These are phyloP conservation scores for Pristionchus japonicus DNA, from an alignment of 2,888 invertebrate genomes.

Conservation along the genomic window DNA sequence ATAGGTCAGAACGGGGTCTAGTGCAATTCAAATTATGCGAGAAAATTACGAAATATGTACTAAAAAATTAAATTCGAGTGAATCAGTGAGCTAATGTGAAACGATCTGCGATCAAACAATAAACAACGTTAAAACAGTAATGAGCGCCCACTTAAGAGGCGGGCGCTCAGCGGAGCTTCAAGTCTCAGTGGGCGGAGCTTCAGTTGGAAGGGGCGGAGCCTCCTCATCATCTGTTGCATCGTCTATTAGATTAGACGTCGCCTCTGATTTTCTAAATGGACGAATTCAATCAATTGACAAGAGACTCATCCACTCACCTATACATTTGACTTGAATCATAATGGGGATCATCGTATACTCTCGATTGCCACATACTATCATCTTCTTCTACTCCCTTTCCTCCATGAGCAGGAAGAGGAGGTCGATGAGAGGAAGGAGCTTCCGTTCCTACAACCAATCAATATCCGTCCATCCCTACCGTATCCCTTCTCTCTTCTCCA, in stretches of 20 bases:
- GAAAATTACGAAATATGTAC: not conserved
- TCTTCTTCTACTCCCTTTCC: not conserved
- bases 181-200: slow-evolving; percentile 35
- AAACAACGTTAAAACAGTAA: slow-evolving; percentile 6
- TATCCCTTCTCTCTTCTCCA: not conserved
- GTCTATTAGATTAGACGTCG: slow-evolving; percentile 8
- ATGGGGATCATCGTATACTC: slow-evolving; percentile 42
- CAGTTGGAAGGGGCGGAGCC: slow-evolving; percentile 42
- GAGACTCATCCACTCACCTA: not conserved
- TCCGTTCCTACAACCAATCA: not conserved
- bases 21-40: slow-evolving; percentile 17
- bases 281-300: not conserved
- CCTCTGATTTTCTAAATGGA: slow-evolving; percentile 39
- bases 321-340: slow-evolving; percentile 26
- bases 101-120: slow-evolving; percentile 30
- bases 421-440: not conserved
- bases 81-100: not conserved
- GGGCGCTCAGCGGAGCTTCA: not conserved
- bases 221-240: slow-evolving; percentile 49
- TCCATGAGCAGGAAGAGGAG: slow-evolving; percentile 40
- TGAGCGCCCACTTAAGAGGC: not conserved
- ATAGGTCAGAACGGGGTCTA: slow-evolving; percentile 20
- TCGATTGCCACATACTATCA: slow-evolving; percentile 14
- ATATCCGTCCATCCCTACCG: not conserved
- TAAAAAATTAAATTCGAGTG: slow-evolving; percentile 11